These are phyloP conservation scores for Brotula barbata DNA, from an alignment of 2,797 vertebrate species.

Conservation along the genomic window DNA sequence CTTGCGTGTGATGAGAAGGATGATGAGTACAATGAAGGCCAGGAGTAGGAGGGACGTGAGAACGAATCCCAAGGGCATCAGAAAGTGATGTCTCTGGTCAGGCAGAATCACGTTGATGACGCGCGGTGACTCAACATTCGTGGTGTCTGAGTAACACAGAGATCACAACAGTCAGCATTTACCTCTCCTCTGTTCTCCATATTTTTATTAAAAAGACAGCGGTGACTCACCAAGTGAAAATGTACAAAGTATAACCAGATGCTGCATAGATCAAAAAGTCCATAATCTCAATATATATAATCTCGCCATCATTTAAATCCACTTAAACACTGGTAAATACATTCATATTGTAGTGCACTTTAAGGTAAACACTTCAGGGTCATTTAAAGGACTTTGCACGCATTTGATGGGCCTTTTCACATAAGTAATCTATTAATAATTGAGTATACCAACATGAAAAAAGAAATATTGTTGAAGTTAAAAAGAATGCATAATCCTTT, in stretches of 20 bases:
- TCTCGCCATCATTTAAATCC: too few species aligned
- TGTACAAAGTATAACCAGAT: slow-evolving; percentile 8
- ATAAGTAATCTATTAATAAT: too few species aligned
- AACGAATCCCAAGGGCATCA: slow-evolving; percentile 90
- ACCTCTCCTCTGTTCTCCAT: slow-evolving; percentile 4
- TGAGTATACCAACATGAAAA: too few species aligned
- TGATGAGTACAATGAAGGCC: slow-evolving; percentile 82
- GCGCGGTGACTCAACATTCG: slow-evolving; percentile 77
- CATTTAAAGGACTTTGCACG: too few species aligned
- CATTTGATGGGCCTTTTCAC: too few species aligned
- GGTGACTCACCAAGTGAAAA: slow-evolving; percentile 20
- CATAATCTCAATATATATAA: too few species aligned
- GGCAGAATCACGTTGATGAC: slow-evolving; percentile 93
- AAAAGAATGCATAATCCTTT: too few species aligned
- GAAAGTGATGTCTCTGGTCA: slow-evolving; percentile 85
- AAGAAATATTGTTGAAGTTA: too few species aligned
- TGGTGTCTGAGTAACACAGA: slow-evolving; percentile 75
- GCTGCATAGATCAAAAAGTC: too few species aligned
- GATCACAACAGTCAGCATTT: slow-evolving; percentile 33
- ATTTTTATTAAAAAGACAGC: slow-evolving; percentile 15
- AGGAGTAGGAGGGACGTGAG: slow-evolving; percentile 88
- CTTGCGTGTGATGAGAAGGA: slow-evolving; percentile 81
- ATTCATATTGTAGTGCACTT: too few species aligned
- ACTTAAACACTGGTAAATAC: too few species aligned
- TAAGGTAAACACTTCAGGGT: too few species aligned